Evolutionary conservation across 2,797 vertebrate species (phyloP).

Genomic region (Arremon aurantiirostris): DNA sequence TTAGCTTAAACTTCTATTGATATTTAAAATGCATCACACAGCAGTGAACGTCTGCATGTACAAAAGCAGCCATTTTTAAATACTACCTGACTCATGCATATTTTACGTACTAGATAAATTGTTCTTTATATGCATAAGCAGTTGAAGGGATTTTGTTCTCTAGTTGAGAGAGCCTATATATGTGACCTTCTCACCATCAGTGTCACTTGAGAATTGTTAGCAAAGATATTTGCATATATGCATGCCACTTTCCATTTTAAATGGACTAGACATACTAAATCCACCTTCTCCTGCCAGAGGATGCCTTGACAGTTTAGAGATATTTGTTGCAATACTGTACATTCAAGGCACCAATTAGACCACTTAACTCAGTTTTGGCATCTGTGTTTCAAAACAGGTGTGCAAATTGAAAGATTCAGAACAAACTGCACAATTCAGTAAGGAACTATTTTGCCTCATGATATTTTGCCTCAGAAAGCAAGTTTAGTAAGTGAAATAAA

Average conservation of each 20-base stretch:
- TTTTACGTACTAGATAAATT: not conserved
- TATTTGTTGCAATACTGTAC: not conserved
- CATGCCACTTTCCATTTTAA: not conserved
- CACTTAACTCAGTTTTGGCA: not conserved
- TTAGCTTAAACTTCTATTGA: not conserved
- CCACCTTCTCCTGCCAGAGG: not conserved
- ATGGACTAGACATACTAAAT: not conserved
- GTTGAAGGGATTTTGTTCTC: not conserved
- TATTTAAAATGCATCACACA: not conserved
- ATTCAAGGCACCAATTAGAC: not conserved
- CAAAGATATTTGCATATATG: not conserved
- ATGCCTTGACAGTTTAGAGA: not conserved
- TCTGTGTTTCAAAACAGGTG: not conserved
- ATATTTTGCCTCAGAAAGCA: not conserved
- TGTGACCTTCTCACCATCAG: not conserved
- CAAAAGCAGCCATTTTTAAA: not conserved
- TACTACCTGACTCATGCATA: accelerated
- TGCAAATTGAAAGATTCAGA: not conserved
- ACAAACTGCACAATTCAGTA: not conserved
- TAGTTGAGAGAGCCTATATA: not conserved
- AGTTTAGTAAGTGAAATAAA: not conserved
- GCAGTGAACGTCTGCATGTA: not conserved
- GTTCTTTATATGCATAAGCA: not conserved
- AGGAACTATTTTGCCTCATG: not conserved
- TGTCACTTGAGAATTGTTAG: not conserved